Conservation (phyloP, 2,113 vertebrate genomes). For the Chlamydotis undulata region DNA sequence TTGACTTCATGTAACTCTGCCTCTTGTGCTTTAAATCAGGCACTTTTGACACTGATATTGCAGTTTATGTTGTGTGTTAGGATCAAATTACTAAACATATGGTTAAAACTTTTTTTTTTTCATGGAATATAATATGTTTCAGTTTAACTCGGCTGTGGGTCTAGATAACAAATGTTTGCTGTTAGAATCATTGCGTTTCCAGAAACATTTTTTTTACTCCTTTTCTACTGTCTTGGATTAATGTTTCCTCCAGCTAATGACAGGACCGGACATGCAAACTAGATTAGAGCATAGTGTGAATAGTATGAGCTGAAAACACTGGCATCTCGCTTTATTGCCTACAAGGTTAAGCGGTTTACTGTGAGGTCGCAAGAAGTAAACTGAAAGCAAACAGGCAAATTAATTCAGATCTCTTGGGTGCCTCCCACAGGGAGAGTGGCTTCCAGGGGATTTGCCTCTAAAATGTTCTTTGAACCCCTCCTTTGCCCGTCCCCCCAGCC, state of each 20-base stretch:
- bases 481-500: fast-evolving
- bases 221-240: constrained; percentile 43
- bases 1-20: neutral
- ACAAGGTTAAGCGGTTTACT: neutral
- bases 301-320: neutral
- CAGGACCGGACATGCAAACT: constrained; percentile 51
- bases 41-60: constrained; percentile 42
- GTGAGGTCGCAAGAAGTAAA: neutral
- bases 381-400: neutral
- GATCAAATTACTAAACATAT: constrained; percentile 64
- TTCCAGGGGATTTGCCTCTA: neutral
- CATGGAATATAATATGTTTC: constrained; percentile 28
- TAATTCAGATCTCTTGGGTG: neutral
- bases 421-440: fast-evolving
- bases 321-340: neutral
- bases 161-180: constrained; percentile 34
- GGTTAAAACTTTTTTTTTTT: constrained; percentile 38
- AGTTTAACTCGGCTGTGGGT: constrained; percentile 54
- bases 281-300: constrained; percentile 37
- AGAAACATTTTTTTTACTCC: constrained; percentile 46
- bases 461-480: neutral
- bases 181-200: constrained; percentile 32
- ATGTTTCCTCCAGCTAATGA: constrained; percentile 45
- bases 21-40: constrained; percentile 46
- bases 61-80: constrained; percentile 63